phyloP scores from a whole-genome alignment of 92 coral and sea anemone species.

The Epizoanthus scotinus region DNA sequence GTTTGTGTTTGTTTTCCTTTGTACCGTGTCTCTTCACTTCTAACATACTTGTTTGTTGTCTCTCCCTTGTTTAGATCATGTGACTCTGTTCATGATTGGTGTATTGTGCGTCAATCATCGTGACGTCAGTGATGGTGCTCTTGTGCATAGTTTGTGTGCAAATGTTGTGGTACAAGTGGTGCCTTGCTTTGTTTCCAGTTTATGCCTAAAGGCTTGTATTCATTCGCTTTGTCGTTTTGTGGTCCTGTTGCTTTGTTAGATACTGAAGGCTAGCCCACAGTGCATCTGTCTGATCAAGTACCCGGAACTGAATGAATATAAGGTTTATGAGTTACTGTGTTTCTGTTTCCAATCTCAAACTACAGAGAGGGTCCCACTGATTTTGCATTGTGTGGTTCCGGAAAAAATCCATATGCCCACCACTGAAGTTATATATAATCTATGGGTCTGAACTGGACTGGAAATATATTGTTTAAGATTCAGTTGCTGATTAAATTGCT shows the following conservation, averaged over 20 bases:
- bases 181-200: conserved; percentile 39
- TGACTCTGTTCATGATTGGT: conserved; percentile 74
- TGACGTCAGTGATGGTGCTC: conserved; percentile 43
- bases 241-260: conserved; percentile 22
- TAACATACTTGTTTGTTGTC: conserved; percentile 59
- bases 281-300: conserved; percentile 3
- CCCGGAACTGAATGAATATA: not conserved
- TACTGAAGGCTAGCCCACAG: not conserved
- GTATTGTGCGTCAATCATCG: conserved; percentile 47
- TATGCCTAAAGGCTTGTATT: conserved; percentile 40
- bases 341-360: no score
- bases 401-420: no score
- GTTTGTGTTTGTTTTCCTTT: conserved; percentile 1
- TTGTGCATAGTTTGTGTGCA: conserved; percentile 47
- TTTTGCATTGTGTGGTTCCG: no score
- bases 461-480: no score
- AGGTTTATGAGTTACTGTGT: no score
- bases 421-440: no score
- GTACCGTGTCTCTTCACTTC: conserved; percentile 25
- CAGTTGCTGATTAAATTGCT: no score
- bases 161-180: conserved; percentile 39
- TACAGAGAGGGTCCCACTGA: no score
- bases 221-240: conserved; percentile 35
- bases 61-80: conserved; percentile 93
- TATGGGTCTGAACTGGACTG: no score